phyloP scores from a whole-genome alignment of 2,888 invertebrate species.

The Vannuccia rotundouncinata region DNA sequence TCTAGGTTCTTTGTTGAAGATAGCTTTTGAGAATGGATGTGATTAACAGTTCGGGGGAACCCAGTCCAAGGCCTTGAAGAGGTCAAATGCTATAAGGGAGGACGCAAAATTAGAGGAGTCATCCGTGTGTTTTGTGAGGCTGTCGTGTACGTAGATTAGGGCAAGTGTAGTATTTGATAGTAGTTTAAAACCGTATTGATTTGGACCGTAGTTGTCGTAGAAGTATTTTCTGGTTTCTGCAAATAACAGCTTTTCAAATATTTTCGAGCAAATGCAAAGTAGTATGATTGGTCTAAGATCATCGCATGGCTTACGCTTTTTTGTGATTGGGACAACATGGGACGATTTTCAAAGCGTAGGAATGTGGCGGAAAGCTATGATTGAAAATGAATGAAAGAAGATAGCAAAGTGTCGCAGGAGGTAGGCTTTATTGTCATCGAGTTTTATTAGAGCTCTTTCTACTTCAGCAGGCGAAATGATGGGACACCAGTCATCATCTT shows the following conservation, averaged over 20 bases:
- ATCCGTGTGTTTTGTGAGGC: constrained; percentile 12
- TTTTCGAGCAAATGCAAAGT: neutral
- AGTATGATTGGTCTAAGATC: constrained; percentile 5
- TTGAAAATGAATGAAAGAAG: neutral
- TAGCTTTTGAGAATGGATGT: no score
- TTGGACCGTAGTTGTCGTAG: neutral
- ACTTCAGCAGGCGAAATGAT: constrained; percentile 9
- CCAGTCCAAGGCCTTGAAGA: no score
- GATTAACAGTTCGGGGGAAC: no score
- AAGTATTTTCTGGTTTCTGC: neutral
- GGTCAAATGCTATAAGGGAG: neutral
- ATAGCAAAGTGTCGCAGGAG: neutral
- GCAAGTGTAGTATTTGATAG: neutral
- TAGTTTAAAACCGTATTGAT: neutral
- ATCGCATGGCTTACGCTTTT: neutral
- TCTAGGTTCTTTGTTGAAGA: no score
- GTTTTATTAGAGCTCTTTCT: constrained; percentile 2
- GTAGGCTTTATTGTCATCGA: neutral
- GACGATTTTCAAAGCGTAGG: constrained; percentile 1
- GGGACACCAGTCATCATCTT: neutral
- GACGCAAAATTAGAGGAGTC: neutral
- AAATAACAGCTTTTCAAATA: constrained; percentile 3
- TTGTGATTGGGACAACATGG: constrained; percentile 2
- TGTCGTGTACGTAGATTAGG: neutral
- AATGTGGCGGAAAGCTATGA: neutral